Base-by-base conservation (phyloP, 2,888 invertebrate species). In the Ellobium chinense region DNA sequence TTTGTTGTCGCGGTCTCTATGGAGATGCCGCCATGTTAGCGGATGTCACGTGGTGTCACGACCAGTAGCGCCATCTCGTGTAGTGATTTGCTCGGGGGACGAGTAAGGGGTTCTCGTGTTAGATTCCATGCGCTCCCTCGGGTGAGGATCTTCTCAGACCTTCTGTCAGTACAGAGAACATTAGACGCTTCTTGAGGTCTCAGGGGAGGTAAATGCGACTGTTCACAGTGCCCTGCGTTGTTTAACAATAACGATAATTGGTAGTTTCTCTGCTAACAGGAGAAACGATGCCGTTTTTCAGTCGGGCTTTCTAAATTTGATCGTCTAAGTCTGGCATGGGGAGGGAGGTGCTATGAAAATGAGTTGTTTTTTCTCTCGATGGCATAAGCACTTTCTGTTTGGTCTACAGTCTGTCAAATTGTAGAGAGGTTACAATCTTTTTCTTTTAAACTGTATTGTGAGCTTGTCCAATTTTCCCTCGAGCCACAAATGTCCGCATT, bases 81-180 rank as follows among this genome's bases (percentile, higher is more conserved):
- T 66, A 58, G 77, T 58, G 77, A 77, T 77, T 77, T 66, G 68
- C 77, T 68, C 77, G 29, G 27, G 68, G 77, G 77, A 77, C 68
- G 24, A 24, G 37, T 27, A 36, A 56, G 58, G 39, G 60, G 31
- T 58, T 37, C n/a, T 36, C 12, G 1, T 1, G 24, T 21, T 36
- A n/a, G 31, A 18, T n/a, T 60, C 21, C 37, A 37, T 29, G 18
- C 21, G 4, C 5, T 37, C 58, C 68, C 68, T 18, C 1, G 18
- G 77, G 77, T 14, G 29, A 1, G 27, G 58, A 21, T 62, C 63
- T 62, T 36, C 12, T 29, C 21, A 37, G 62, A 0, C 46, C 46
- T 46, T 31, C 65, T 75, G 65, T 63, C 65, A 56, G 31, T 46
- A 56, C n/a, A 24, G n/a, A 21, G 12, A 36, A 34, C 18, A 56